phyloP scores from a whole-genome alignment of 2,797 vertebrate genomes.

The Danio jaintianensis region DNA sequence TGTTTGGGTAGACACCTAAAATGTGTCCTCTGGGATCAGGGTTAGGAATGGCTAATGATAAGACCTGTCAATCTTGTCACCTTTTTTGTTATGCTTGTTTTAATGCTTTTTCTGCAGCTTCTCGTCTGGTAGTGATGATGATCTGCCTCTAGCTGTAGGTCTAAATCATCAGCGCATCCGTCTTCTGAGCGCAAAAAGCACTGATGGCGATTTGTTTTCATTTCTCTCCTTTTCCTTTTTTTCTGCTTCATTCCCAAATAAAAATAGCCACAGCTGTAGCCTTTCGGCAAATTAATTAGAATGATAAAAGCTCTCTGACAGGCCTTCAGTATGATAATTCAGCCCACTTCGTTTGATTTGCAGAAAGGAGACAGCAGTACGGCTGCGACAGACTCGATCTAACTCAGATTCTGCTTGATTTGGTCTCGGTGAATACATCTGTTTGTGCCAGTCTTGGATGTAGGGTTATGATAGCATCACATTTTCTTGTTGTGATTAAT shows the following conservation, averaged over 20 bases:
- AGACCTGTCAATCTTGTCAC: no score
- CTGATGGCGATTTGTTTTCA: not conserved
- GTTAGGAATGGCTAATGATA: not conserved
- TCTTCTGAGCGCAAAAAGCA: constrained; percentile 1
- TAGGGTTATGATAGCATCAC: no score
- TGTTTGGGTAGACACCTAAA: not conserved
- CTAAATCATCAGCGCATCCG: not conserved
- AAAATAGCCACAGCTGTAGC: constrained; percentile 41
- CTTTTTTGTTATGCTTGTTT: no score
- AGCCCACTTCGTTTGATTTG: constrained; percentile 4
- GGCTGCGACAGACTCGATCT: not conserved
- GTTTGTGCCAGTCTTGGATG: constrained; percentile 5
- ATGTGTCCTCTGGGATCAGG: not conserved
- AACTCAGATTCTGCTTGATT: constrained; percentile 1
- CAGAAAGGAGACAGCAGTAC: not conserved
- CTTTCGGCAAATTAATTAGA: constrained; percentile 40
- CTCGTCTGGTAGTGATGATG: not conserved
- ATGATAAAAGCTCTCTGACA: constrained; percentile 45
- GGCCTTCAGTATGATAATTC: constrained; percentile 27
- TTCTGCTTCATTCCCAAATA: constrained; percentile 24
- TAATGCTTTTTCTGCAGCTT: not conserved
- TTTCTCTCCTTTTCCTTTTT: not conserved
- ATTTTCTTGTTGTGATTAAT: no score
- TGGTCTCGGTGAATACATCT: not conserved
- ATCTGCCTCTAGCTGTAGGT: constrained; percentile 1